A percentile compares a stretch with the other conserved stretches of the same genome.
Evolutionary conservation across 2,888 invertebrate genomes (phyloP).

Genomic region (Pristionchus japonicus): DNA sequence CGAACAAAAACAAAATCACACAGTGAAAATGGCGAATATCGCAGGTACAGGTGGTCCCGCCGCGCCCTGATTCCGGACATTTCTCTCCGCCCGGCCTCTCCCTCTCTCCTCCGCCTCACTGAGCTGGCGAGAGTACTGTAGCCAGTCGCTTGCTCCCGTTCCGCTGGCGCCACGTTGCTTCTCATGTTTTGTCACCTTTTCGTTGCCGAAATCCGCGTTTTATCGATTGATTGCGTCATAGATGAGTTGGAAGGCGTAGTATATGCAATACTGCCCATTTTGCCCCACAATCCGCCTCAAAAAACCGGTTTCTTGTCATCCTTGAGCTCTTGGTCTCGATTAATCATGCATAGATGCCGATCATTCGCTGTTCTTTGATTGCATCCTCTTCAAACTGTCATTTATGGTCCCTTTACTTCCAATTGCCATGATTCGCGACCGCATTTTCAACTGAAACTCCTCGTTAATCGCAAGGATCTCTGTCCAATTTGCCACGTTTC

Average conservation of each 20-base stretch:
- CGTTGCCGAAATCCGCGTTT: not conserved
- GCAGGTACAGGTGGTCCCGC: not conserved
- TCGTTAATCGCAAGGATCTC: no score
- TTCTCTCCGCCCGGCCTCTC: not conserved
- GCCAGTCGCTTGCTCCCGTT: not conserved
- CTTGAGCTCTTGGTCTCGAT: no score
- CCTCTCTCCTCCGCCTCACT: not conserved
- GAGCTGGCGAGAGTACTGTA: constrained; percentile 45
- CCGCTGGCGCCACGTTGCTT: constrained; percentile 43
- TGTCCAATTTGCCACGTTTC: no score
- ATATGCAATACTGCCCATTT: not conserved
- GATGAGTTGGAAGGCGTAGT: not conserved
- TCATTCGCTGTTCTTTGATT: no score
- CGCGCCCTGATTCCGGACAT: constrained; percentile 40
- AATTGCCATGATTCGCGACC: no score
- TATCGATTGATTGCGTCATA: not conserved
- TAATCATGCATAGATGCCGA: no score
- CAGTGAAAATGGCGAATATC: not conserved
- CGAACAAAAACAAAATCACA: not conserved
- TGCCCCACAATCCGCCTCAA: not conserved
- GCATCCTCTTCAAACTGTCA: no score
- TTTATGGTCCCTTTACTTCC: no score
- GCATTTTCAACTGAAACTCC: no score
- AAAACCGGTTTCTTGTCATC: not conserved
- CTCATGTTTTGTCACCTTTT: not conserved